phyloP scores from a whole-genome alignment of 1,140 invertebrate species.

The Physella acuta region DNA sequence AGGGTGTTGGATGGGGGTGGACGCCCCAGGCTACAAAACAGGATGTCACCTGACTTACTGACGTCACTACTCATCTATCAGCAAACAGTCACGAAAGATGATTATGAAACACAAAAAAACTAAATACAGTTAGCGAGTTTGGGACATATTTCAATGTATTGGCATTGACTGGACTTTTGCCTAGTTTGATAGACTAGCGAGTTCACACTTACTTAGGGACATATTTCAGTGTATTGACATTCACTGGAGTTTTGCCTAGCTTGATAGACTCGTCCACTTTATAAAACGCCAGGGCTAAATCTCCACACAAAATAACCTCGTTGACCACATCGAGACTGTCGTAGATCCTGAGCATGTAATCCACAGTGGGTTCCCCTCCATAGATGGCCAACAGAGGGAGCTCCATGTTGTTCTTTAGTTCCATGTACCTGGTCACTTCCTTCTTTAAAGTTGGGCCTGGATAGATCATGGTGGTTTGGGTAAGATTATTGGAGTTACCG shows the following conservation, averaged over 20 bases:
- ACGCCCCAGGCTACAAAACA: too few species aligned
- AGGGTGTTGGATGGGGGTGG: too few species aligned
- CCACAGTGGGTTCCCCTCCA: neutral
- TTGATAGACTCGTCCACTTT: neutral
- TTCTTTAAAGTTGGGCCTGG: neutral
- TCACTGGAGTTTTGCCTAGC: neutral
- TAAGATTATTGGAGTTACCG: too few species aligned
- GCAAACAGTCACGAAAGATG: too few species aligned
- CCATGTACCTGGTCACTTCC: neutral
- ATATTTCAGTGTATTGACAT: neutral
- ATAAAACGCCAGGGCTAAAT: neutral
- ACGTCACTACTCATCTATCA: too few species aligned
- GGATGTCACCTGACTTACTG: too few species aligned
- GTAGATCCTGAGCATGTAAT: neutral
- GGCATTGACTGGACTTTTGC: too few species aligned
- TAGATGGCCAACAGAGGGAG: neutral
- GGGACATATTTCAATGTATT: too few species aligned
- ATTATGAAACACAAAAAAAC: too few species aligned
- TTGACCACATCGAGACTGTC: neutral
- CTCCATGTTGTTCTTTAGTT: neutral
- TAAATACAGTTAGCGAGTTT: too few species aligned
- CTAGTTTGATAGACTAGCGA: too few species aligned
- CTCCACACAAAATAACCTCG: conserved; percentile 13
- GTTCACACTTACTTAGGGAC: conserved; percentile 5
- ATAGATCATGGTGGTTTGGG: too few species aligned